These are phyloP conservation scores for Aegotheles bennettii DNA, from an alignment of 2,113 vertebrate species.

Conservation along the genomic window DNA sequence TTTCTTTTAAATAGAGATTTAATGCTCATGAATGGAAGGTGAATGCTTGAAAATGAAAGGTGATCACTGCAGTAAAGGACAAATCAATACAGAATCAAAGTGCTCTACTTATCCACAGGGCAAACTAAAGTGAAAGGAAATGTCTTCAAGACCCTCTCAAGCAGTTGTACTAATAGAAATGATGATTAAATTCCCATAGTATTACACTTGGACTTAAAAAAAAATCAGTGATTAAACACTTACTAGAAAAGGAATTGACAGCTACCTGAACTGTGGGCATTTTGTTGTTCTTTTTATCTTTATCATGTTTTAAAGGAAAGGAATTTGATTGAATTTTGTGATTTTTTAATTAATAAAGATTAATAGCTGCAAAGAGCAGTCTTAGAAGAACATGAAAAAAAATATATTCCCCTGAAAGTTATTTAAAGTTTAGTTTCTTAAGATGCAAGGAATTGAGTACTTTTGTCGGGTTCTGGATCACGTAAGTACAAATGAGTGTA, in stretches of 20 bases:
- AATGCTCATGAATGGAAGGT: conserved; percentile 62
- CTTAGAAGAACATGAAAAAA: not conserved
- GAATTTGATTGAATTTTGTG: conserved; percentile 58
- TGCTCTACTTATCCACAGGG: conserved; percentile 48
- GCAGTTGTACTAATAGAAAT: conserved; percentile 46
- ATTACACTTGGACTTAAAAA: conserved; percentile 26
- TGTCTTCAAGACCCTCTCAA: conserved; percentile 36
- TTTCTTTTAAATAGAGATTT: conserved; percentile 69
- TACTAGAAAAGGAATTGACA: conserved; percentile 58
- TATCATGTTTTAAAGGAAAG: conserved; percentile 46
- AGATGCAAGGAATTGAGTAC: not conserved
- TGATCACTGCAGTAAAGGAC: conserved; percentile 65
- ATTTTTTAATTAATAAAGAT: conserved; percentile 57
- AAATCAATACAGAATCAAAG: conserved; percentile 68
- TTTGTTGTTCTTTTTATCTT: conserved; percentile 61
- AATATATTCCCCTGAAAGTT: not conserved
- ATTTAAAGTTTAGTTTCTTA: not conserved
- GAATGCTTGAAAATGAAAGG: conserved; percentile 64
- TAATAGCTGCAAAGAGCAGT: not conserved
- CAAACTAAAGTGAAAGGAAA: conserved; percentile 55
- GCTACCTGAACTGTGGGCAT: conserved; percentile 6
- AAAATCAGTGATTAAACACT: conserved; percentile 56
- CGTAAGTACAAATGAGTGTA: not conserved
- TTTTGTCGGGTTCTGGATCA: not conserved
- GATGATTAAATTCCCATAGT: conserved; percentile 59